phyloP scores from a whole-genome alignment of 2,113 vertebrate genomes.

The Pteruthius melanotis region DNA sequence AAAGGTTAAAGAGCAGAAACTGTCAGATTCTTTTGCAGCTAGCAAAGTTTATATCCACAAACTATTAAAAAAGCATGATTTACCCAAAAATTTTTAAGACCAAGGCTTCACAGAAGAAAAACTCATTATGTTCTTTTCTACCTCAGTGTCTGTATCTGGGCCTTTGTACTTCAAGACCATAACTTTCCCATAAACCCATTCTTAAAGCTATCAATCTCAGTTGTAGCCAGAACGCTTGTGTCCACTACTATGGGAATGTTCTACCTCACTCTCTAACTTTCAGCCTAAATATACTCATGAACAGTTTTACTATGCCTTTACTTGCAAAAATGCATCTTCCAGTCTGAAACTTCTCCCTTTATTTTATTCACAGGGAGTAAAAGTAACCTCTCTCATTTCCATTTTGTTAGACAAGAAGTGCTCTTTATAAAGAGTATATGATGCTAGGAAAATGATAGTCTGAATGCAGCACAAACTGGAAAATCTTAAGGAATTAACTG shows the following conservation, averaged over 20 bases:
- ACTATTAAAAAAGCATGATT: not conserved
- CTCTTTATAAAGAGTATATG: not conserved
- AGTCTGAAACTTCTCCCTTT: not conserved
- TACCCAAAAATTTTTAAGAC: not conserved
- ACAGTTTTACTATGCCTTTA: not conserved
- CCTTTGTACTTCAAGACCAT: not conserved
- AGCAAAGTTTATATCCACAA: not conserved
- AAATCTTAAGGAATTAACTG: not conserved
- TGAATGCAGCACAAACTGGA: not conserved
- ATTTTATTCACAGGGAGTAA: not conserved
- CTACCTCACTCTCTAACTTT: not conserved
- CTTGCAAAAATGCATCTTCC: not conserved
- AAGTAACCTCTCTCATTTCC: not conserved
- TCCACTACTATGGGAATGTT: not conserved
- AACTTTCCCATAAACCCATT: not conserved
- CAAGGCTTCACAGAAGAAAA: not conserved
- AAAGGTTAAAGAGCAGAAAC: not conserved
- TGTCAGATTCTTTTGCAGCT: not conserved
- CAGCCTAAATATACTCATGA: not conserved
- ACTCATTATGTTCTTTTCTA: not conserved
- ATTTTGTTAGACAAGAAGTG: not conserved
- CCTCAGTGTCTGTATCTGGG: not conserved
- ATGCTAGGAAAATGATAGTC: not conserved
- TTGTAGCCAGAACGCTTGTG: not conserved
- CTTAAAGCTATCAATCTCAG: not conserved